Conservation (phyloP, 2,113 vertebrate species). For the Dascyllus trimaculatus region DNA sequence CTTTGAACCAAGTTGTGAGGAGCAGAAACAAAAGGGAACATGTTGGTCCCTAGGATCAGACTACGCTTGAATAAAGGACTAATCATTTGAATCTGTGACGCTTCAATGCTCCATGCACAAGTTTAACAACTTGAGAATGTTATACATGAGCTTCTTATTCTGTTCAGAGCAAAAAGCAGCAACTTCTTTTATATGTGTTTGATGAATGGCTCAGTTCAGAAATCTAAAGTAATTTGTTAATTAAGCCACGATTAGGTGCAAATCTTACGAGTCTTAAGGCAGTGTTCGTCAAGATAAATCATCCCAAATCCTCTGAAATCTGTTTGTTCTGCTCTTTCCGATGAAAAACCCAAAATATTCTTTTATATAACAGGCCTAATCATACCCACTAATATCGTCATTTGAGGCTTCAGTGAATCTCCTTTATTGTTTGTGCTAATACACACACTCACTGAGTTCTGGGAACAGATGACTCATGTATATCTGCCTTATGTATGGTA, state of each 20-base stretch:
- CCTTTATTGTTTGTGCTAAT: neutral
- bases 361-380: slow-evolving; percentile 19
- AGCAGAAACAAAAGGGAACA: slow-evolving; percentile 20
- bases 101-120: neutral
- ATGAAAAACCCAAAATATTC: slow-evolving; percentile 19
- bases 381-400: neutral
- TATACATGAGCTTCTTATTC: neutral
- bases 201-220: slow-evolving; percentile 1
- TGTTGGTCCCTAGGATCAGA: neutral
- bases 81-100: slow-evolving; percentile 15
- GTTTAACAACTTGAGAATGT: neutral
- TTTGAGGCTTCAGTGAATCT: slow-evolving; percentile 1
- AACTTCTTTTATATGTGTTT: neutral
- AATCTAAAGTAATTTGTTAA: slow-evolving; percentile 11
- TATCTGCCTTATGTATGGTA: neutral
- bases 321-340: slow-evolving; percentile 20
- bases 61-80: neutral
- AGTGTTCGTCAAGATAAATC: slow-evolving; percentile 18
- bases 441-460: neutral
- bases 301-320: slow-evolving; percentile 29
- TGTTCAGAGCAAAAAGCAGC: neutral
- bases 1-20: slow-evolving; percentile 34
- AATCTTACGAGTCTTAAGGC: neutral
- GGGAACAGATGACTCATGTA: slow-evolving; percentile 24
- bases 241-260: slow-evolving; percentile 31